Evolutionary conservation across 2,797 vertebrate species (phyloP), one percentile per base, ranked within the genome.

Genomic region (Diglossa cyanea): DNA sequence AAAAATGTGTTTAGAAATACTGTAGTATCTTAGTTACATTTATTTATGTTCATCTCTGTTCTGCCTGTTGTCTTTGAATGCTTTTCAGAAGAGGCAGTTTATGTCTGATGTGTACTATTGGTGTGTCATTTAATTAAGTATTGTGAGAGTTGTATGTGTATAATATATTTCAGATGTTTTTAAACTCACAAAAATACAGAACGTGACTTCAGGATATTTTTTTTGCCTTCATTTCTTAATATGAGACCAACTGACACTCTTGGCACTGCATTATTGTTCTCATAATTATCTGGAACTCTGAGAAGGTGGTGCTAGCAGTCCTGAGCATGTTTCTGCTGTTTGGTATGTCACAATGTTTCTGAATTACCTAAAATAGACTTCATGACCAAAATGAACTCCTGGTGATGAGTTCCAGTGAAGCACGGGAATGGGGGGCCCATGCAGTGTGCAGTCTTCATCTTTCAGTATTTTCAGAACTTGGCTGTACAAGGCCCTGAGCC

Each of bases 371-470:
- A 35, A 55, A 24, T 35, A 55, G 26, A 42, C 5, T 66, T 93
- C 2, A 13, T 37, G 39, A 58, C n/a, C 17, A 6, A 65, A 72
- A 39, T 4, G 4, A 62, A 2, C 26, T 90, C 25, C 33, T 48
- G 18, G 6, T 70, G 35, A 15, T 81, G 23, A 42, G 55, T 42
- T 88, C 35, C 45, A 68, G 39, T 65, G 63, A 26, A 66, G 47
- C 5, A 2, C 37, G 77, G 70, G 19, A 66, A 35, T 3, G 1
- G 31, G 10, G 13, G 10, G 5, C 25, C n/a, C 17, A 20, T 2
- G 0, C 13, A 67, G 15, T 0, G 0, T 10, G 18, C 75, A 37
- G 40, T 48, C 31, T 78, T 71, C 31, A 31, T 53, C 78, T 58
- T 48, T 78, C 28, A 42, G 4, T 74, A 3, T 72, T 84, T 51